Evolutionary conservation across 2,113 vertebrate species (phyloP), one percentile per base, ranked within the genome.

Genomic region (Murina feae): DNA sequence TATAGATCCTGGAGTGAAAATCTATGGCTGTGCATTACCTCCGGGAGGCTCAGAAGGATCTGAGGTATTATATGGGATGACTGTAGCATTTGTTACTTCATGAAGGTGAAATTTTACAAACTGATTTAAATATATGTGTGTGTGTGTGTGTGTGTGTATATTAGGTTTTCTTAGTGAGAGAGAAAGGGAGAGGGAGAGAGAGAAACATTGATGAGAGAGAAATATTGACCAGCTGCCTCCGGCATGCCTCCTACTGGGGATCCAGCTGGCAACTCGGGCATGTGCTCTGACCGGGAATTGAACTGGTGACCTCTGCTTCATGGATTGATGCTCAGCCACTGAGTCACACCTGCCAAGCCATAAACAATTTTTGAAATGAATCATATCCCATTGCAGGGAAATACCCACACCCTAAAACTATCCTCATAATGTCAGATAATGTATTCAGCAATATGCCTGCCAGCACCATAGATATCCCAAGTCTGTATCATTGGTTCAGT

Each of bases 21-120:
- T 98, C 18, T 99, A 99, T 23, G 98, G 99, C 63, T 99, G 98
- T 91, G 97, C 95, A 0, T 97, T 98, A 88, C 99, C 98, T 3
- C 98, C 98, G 18, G 97, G 97, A 63, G 98, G 98, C 20, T 99
- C 99, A 0, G 99, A 99, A 93, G 98, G 98, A 9, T 99, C 99
- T 5, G 99, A 99, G 99, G 99, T 99, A 98, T 1, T 51, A 28
- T 90, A 68, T 51, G 42, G n/a, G 18, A 5, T 74, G 65, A 5
- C 4, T 91, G 37, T 25, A 53, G 75, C n/a, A 28, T 47, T 65
- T 72, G 58, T 76, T 86, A 21, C 17, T 35, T 66, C 39, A 37
- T 78, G 39, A 32, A 53, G 1, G 6, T 93, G 69, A 69, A 8
- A 28, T 51, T 75, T 89, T 68, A 76, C 39, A 32, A 1, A 25